Base-by-base conservation (phyloP, 2,888 invertebrate species). In the Scelioninae gen. 2 region DNA sequence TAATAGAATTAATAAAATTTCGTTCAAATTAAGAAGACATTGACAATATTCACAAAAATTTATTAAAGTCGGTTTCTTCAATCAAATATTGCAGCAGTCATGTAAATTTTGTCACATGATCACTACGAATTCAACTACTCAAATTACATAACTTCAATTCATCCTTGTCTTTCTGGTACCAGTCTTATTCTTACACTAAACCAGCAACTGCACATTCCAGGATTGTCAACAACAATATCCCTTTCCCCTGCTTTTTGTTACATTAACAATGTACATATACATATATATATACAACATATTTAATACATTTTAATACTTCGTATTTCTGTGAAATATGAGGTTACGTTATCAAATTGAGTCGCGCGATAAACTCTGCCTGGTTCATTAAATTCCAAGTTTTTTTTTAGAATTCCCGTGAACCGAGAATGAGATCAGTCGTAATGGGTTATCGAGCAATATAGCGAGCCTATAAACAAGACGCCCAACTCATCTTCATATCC, bases 331-430 rank as follows among this genome's bases (percentile, higher is more conserved):
- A 64, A 71, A 33, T 50, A 48, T 43, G 67, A 63, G 70, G 64
- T 55, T 74, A 68, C 43, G 73, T 79, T 80, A 80, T 80, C 80
- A 63, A 76, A 78, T 74, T 73, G 68, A 74, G 74, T 74, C 76
- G 73, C 63, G 76, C 76, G 83, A 83, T 83, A 83, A 83, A 82
- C 80, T 80, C 73, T 75, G 69, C 45, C 52, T 73, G 75, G 80
- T 80, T 83, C 79, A 80, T 76, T 80, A 79, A 81, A 81, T 81
- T 81, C 71, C 77, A 11, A 45, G 73, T 76, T 65, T 71, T 64
- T 74, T 74, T 53, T 41, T 46, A 50, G 55, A 60, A 73, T 68
- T 70, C 63, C 45, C 52, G 52, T 70, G 70, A 75, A 73, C 71
- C 65, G 71, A 68, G 65, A 73, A 65, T 68, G 70, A 72, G 71